A percentile compares a stretch with the other conserved stretches of the same genome.
phyloP scores from a whole-genome alignment of 2,797 vertebrate genomes.

The Galaxias olidus region DNA sequence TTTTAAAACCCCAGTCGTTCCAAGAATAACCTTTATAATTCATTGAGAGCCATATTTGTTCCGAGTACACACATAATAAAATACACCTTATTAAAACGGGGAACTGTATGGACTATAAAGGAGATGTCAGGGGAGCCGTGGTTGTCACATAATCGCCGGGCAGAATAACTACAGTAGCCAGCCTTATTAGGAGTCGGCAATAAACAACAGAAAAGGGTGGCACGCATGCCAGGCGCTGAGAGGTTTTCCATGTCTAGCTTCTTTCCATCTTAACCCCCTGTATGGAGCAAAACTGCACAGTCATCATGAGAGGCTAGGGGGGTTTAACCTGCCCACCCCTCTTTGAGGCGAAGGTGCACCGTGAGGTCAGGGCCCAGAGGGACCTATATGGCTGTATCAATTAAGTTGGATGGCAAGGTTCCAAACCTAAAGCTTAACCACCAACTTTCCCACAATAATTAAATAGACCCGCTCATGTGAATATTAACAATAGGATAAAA shows the following conservation, averaged over 20 bases:
- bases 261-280: neutral
- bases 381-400: constrained; percentile 26
- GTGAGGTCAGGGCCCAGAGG: constrained; percentile 36
- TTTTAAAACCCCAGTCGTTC: constrained; percentile 30
- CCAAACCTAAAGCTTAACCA: constrained; percentile 41
- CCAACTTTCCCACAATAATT: constrained; percentile 13
- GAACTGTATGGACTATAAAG: constrained; percentile 54
- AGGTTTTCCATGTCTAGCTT: constrained; percentile 18
- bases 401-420: constrained; percentile 3
- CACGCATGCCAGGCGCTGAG: constrained; percentile 27
- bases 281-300: constrained; percentile 32
- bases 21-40: constrained; percentile 35
- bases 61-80: constrained; percentile 57
- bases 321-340: constrained; percentile 56
- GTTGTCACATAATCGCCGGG: constrained; percentile 42
- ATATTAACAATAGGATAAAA: neutral
- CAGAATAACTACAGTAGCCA: constrained; percentile 40
- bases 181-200: constrained; percentile 45
- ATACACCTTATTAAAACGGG: constrained; percentile 58
- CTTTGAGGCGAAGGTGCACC: constrained; percentile 40
- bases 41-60: constrained; percentile 61
- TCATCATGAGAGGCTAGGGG: constrained; percentile 53
- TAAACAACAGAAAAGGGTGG: constrained; percentile 34
- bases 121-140: constrained; percentile 52
- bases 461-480: neutral